Base-by-base conservation (phyloP, 2,888 invertebrate species). In the Hylaea fasciaria region DNA sequence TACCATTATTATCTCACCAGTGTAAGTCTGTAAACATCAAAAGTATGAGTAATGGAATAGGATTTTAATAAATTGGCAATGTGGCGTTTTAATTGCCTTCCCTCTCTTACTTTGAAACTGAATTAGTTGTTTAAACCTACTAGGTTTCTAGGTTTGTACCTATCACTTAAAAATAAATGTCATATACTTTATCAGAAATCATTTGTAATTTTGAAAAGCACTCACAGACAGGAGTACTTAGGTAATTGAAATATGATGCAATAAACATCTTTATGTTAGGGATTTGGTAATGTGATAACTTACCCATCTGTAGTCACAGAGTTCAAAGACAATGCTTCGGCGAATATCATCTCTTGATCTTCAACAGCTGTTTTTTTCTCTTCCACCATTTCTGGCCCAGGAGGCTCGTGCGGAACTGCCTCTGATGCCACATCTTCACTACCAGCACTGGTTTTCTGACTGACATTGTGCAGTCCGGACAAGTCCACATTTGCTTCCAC, bases 251-350 rank as follows among this genome's bases (percentile, higher is more conserved):
- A 22, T 35, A 16, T 57, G 46, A 47, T 47, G 46, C 47, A 57
- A 40, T 57, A 22, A 35, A 14, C 35, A 12, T 28, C 0, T 28
- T 39, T 39, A 1, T 1, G 4, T 13, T 3, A 40, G 4, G 0
- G 3, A 13, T 2, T 8, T 22, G 0, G n/a, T 22, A 44, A n/a
- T n/a, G 17, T n/a, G 17, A 22, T 13, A n/a, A 91, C 93, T 91
- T 78, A 94, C 93, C 93, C 93, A 79, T 93, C 93, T 63, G 92
- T 91, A 60, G 93, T 89, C 62, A 93, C 93, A 53, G 93, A 92
- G 78, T 93, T 93, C 76, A 93, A 83, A 57, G 93, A 93, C 70
- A 93, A 74, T 57, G 91, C 82, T 53, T 93, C 93, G 58, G 91
- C 79, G 76, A 92, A 92, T 75, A 84, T 91, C 89, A 92, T 88